Evolutionary conservation across 2,113 vertebrate genomes (phyloP), one percentile per base, ranked within the genome.

Genomic region (Ctenomys sociabilis): DNA sequence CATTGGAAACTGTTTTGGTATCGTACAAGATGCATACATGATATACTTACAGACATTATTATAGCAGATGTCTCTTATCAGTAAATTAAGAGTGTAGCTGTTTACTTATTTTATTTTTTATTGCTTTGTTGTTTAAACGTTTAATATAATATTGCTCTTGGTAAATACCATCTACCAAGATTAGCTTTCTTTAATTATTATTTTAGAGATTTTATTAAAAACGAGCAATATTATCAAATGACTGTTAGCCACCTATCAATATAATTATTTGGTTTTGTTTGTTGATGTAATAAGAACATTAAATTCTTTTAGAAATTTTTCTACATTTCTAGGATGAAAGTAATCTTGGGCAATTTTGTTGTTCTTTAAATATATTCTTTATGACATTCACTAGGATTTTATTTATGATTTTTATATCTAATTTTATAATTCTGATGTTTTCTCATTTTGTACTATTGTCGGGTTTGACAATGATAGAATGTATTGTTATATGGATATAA

Each of bases 131-230:
- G 88, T 57, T 91, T 80, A 91, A 80, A 45, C 43, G 43, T 83
- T 94, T 89, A 52, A 45, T 35, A 68, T 95, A 92, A 94, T 84
- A 73, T 78, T 90, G 54, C 75, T 90, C 92, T 93, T 87, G n/a
- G 17, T 93, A 87, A 78, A n/a, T 28, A 91, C 59, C 40, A 52
- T 92, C 94, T 86, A 72, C 59, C 81, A 86, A 72, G 52, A 43
- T 78, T 83, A 63, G n/a, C 86, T 92, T 90, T 59, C 24, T 77
- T n/a, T n/a, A n/a, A n/a, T n/a, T n/a, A n/a, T n/a, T n/a, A n/a
- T n/a, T n/a, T n/a, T n/a, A n/a, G n/a, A n/a, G n/a, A n/a, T n/a
- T n/a, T n/a, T n/a, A n/a, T n/a, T n/a, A 91, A 54, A 22, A 85
- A 89, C 35, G 10, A 83, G 59, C 81, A 77, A 68, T 66, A 66